Conservation (phyloP, 92 coral and sea anemone genomes). For the Phenganax stokvisi region DNA sequence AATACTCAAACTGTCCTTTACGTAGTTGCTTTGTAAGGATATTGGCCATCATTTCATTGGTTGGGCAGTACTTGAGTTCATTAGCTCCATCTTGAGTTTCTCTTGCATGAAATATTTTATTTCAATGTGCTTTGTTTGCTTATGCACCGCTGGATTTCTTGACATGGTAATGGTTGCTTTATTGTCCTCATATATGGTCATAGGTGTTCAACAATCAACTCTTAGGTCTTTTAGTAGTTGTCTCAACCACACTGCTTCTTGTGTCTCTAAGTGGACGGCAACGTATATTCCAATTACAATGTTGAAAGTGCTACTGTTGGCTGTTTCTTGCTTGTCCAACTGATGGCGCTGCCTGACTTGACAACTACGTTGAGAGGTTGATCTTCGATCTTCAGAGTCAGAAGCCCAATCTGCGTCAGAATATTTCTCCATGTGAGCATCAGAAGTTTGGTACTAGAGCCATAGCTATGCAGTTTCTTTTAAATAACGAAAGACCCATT, state of each 20-base stretch:
- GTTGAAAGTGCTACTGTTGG: background rate
- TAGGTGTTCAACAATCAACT: background rate
- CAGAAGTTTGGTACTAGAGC: background rate
- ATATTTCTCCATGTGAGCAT: slow-evolving; percentile 43
- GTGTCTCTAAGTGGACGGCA: background rate
- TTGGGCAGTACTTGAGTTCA: slow-evolving; percentile 10
- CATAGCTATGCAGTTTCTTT: slow-evolving; percentile 1
- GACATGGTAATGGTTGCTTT: background rate
- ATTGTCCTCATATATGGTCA: background rate
- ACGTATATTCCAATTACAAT: background rate
- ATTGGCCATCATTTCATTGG: slow-evolving; percentile 15
- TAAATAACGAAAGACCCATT: background rate
- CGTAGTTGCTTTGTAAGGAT: slow-evolving; percentile 19
- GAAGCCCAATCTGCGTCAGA: slow-evolving; percentile 56
- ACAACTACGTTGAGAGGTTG: slow-evolving; percentile 31
- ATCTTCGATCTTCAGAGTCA: slow-evolving; percentile 50
- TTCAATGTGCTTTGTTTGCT: background rate
- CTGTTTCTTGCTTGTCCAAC: background rate
- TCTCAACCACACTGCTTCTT: background rate
- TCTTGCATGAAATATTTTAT: background rate
- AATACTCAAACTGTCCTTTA: slow-evolving; percentile 17
- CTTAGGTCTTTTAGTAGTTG: background rate
- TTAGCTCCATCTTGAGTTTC: background rate
- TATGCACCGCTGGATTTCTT: background rate
- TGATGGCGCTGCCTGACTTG: no score